A percentile compares a stretch with the other conserved stretches of the same genome.
phyloP scores from a whole-genome alignment of 2,797 vertebrate genomes.

The Enteromius thamalakanensis region DNA sequence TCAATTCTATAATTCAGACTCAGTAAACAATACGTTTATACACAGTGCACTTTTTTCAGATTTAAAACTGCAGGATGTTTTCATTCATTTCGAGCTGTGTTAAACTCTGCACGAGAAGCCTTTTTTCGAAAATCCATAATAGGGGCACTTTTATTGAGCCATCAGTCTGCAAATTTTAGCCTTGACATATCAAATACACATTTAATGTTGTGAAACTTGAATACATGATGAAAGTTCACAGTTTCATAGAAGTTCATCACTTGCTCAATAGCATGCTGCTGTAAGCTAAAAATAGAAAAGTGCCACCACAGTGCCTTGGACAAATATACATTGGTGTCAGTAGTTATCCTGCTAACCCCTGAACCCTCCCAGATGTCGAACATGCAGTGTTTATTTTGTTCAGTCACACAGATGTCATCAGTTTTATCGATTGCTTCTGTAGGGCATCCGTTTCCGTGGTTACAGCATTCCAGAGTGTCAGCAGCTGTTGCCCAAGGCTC shows the following conservation, averaged over 20 bases:
- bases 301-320: neutral
- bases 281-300: slow-evolving; percentile 16
- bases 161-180: neutral
- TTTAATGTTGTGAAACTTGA: neutral
- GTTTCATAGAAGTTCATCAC: neutral
- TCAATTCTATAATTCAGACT: no score
- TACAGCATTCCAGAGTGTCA: slow-evolving; percentile 98
- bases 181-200: neutral
- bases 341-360: neutral
- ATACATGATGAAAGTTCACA: neutral
- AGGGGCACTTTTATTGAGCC: neutral
- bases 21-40: no score
- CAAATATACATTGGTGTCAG: neutral
- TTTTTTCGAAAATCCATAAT: neutral
- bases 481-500: slow-evolving; percentile 89
- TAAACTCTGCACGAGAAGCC: no score
- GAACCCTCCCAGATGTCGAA: neutral
- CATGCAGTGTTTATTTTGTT: neutral
- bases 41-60: no score
- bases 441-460: slow-evolving; percentile 95
- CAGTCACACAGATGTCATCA: neutral
- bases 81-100: no score
- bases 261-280: slow-evolving; percentile 1
- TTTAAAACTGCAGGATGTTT: no score
- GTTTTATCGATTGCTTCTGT: slow-evolving; percentile 23